A percentile compares a stretch with the other conserved stretches of the same genome.
These are phyloP conservation scores for Bombyx mori DNA, from an alignment of 1,140 invertebrate species.

Conservation along the genomic window DNA sequence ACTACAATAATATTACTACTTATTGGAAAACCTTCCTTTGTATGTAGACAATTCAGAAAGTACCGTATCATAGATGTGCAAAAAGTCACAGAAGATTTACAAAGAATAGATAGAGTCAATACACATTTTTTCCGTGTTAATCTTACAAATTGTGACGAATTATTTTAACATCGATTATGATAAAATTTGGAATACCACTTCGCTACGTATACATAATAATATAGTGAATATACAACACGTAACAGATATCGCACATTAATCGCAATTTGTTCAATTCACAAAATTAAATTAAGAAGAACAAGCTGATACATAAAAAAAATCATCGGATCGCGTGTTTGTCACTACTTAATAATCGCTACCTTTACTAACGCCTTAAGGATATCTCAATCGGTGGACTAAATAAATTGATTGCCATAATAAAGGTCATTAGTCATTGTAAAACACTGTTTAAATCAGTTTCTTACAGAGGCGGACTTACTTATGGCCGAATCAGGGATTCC, in stretches of 20 bases:
- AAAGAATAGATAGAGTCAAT: too few relatives aligned
- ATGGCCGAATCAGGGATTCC: too few relatives aligned
- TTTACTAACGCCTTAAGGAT: conserved; percentile 39
- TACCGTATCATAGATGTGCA: too few relatives aligned
- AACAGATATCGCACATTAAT: conserved; percentile 31
- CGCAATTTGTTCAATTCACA: conserved; percentile 18
- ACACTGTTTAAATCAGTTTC: conserved; percentile 31
- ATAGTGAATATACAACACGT: neutral
- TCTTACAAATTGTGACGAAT: too few relatives aligned
- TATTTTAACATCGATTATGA: too few relatives aligned
- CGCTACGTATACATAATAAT: too few relatives aligned
- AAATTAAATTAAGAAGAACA: conserved; percentile 30
- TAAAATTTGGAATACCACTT: too few relatives aligned
- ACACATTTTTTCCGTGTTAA: too few relatives aligned
- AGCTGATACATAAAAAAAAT: conserved; percentile 5
- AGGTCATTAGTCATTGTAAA: conserved; percentile 54
- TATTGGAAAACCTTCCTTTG: too few relatives aligned
- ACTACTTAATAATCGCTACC: conserved; percentile 57
- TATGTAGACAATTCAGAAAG: too few relatives aligned
- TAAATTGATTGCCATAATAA: conserved; percentile 66
- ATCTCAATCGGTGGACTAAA: conserved; percentile 54
- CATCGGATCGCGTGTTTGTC: conserved; percentile 43
- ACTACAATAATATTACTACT: too few relatives aligned
- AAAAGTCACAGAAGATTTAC: too few relatives aligned
- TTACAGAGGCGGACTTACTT: neutral